Evolutionary conservation across 2,797 vertebrate species (phyloP).

Genomic region (Podarcis lilfordi): DNA sequence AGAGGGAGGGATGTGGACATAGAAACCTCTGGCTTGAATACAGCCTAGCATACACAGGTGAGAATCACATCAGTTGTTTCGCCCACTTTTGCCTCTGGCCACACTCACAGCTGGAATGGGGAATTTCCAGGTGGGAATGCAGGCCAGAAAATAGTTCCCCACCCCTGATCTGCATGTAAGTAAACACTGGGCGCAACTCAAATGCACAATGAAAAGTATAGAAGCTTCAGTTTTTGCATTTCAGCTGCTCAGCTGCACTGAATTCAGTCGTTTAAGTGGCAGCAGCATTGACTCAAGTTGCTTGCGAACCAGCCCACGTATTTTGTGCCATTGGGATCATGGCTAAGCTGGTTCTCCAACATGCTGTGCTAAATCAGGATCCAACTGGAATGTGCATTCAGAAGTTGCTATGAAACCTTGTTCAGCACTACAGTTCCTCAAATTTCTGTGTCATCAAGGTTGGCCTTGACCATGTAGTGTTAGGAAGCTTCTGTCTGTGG

Average conservation of each 20-base stretch:
- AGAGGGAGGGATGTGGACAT: too few species aligned
- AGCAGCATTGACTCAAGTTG: background rate
- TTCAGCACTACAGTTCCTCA: background rate
- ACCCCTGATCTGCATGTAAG: background rate
- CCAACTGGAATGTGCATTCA: background rate
- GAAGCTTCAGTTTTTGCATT: background rate
- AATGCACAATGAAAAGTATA: background rate
- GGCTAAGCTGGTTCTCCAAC: background rate
- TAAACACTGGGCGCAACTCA: background rate
- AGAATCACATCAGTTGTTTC: too few species aligned
- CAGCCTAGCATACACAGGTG: too few species aligned
- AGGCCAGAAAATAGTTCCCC: too few species aligned
- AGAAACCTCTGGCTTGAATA: too few species aligned
- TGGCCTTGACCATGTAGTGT: background rate
- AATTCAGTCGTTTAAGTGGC: background rate
- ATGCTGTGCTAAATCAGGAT: background rate
- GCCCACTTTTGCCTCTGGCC: too few species aligned
- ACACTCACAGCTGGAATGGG: too few species aligned
- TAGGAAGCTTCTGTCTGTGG: background rate
- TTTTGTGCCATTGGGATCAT: background rate
- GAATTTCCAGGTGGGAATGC: too few species aligned
- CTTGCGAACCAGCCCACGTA: background rate
- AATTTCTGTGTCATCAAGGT: background rate
- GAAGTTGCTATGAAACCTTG: background rate
- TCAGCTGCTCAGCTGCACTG: background rate